Evolutionary conservation across 1,140 invertebrate species (phyloP).

Genomic region (Drosophila biarmipes): DNA sequence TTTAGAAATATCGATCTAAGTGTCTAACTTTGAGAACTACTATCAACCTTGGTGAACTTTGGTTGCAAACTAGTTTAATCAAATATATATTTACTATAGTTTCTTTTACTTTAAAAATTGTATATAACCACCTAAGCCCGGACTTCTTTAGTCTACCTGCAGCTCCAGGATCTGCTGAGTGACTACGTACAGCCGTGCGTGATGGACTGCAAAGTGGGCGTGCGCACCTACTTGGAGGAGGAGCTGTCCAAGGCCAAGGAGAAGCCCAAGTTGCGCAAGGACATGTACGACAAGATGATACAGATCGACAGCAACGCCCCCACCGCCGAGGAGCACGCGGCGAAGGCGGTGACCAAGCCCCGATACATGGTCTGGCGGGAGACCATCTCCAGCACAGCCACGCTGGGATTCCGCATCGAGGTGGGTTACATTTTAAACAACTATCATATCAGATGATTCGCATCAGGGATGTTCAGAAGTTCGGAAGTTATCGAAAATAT

Average conservation of each 20-base stretch:
- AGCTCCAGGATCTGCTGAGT: constrained; percentile 96
- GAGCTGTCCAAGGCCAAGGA: constrained; percentile 97
- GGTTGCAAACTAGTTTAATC: too few relatives aligned
- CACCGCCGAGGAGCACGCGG: constrained; percentile 93
- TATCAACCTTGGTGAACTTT: too few relatives aligned
- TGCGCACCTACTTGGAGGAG: constrained; percentile 97
- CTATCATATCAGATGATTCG: too few relatives aligned
- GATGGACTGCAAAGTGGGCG: constrained; percentile 98
- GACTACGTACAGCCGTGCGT: constrained; percentile 96
- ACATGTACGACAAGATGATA: constrained; percentile 99
- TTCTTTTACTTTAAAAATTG: too few relatives aligned
- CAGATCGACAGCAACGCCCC: constrained; percentile 96
- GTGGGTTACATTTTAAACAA: constrained; percentile 20
- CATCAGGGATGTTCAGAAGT: too few relatives aligned
- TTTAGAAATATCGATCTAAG: too few relatives aligned
- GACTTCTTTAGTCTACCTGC: constrained; percentile 88
- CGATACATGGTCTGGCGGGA: constrained; percentile 99
- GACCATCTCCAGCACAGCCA: constrained; percentile 97
- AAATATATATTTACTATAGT: too few relatives aligned
- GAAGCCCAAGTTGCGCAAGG: constrained; percentile 96
- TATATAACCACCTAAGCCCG: constrained; percentile 28
- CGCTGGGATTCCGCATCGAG: constrained; percentile 97
- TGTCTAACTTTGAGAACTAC: too few relatives aligned
- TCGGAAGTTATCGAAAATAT: too few relatives aligned
- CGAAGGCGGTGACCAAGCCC: constrained; percentile 97